Conservation (phyloP, 2,113 vertebrate genomes). For the Bufo gargarizans region DNA sequence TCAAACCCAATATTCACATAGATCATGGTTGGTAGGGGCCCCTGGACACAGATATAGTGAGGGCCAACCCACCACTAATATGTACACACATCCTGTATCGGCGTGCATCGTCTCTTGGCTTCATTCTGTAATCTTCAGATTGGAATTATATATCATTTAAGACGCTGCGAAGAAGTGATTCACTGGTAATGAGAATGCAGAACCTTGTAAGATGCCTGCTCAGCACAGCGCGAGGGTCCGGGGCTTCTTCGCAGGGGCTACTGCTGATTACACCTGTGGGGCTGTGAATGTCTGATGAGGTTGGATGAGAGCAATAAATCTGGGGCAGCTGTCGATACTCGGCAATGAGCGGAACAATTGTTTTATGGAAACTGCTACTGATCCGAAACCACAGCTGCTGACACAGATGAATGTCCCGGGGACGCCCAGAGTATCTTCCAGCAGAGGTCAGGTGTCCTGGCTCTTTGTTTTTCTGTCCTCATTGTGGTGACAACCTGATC, state of each 20-base stretch:
- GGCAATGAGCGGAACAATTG: not conserved
- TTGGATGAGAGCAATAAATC: constrained; percentile 24
- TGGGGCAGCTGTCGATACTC: constrained; percentile 17
- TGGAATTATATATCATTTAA: not conserved
- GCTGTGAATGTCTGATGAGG: not conserved
- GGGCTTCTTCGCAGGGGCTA: not conserved
- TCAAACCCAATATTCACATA: not conserved
- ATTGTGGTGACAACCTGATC: not conserved
- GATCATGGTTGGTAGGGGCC: not conserved
- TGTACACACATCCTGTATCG: not conserved
- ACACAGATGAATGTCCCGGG: not conserved
- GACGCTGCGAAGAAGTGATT: not conserved
- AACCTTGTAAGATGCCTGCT: not conserved
- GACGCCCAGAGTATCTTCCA: not conserved
- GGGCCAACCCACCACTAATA: too few relatives aligned
- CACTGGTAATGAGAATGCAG: not conserved
- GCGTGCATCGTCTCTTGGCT: not conserved
- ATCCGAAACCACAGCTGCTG: constrained; percentile 16
- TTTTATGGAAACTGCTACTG: constrained; percentile 17
- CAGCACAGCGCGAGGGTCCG: not conserved
- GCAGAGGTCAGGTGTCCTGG: not conserved
- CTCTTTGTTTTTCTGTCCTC: not conserved
- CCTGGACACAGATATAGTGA: not conserved
- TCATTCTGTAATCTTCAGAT: not conserved
- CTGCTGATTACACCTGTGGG: constrained; percentile 25